These are phyloP conservation scores for Patiria pectinifera DNA, from an alignment of 53 echinoderm and acorn worm genomes.

Conservation along the genomic window DNA sequence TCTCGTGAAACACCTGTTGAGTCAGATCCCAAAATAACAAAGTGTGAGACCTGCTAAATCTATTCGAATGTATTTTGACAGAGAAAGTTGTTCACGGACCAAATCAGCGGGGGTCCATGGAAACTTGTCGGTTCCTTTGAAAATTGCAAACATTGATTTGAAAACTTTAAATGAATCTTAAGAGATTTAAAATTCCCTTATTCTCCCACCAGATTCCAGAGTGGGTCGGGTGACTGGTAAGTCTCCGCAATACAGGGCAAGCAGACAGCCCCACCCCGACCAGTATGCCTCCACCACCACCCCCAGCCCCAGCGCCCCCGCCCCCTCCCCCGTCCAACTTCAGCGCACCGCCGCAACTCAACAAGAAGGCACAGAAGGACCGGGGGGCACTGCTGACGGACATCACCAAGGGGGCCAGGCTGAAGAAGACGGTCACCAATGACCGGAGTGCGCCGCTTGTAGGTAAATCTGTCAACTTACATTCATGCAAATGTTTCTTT, in stretches of 20 bases:
- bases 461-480: neutral
- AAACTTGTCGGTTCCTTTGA: too few relatives aligned
- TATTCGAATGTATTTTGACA: neutral
- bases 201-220: constrained; percentile 21
- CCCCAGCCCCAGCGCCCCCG: constrained; percentile 90
- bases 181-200: neutral
- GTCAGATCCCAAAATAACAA: too few relatives aligned
- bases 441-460: constrained; percentile 79
- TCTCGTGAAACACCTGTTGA: neutral
- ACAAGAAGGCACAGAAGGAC: constrained; percentile 57
- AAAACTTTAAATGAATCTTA: too few relatives aligned
- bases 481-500: too few relatives aligned
- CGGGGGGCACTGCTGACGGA: constrained; percentile 79
- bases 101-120: too few relatives aligned
- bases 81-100: too few relatives aligned
- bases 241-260: neutral
- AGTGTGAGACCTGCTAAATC: neutral
- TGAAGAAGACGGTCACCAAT: constrained; percentile 83
- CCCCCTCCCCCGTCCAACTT: constrained; percentile 87
- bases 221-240: constrained; percentile 33
- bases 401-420: constrained; percentile 80
- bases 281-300: constrained; percentile 86
- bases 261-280: neutral
- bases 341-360: constrained; percentile 59
- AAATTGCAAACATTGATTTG: too few relatives aligned